Conservation (phyloP, 2,113 vertebrate genomes). For the Rattus rattus region DNA sequence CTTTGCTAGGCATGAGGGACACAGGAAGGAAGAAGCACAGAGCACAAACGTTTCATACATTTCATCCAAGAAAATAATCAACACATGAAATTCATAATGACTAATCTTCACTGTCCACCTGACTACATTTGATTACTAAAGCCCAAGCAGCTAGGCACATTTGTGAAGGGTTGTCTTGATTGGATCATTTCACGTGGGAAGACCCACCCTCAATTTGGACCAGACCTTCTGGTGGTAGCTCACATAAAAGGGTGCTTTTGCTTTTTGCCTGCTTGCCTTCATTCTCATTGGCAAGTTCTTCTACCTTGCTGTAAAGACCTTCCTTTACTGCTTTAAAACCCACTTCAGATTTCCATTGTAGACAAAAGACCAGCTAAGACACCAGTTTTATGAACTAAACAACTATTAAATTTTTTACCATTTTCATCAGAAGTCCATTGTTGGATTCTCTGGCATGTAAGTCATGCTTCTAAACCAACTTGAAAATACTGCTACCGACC, state of each 20-base stretch:
- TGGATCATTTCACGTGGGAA: neutral
- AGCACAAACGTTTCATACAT: neutral
- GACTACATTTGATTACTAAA: neutral
- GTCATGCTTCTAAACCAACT: neutral
- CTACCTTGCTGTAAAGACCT: neutral
- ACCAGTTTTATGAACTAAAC: neutral
- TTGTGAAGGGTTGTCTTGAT: neutral
- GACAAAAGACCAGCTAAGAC: neutral
- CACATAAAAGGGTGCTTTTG: neutral
- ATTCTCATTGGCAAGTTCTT: no score
- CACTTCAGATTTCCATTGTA: neutral
- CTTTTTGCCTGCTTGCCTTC: no score
- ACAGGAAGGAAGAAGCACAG: neutral
- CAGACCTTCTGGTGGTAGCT: neutral
- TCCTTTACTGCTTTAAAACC: neutral
- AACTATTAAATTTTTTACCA: neutral
- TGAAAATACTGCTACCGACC: neutral
- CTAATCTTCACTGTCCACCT: neutral
- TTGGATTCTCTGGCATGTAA: neutral
- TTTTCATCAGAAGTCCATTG: neutral
- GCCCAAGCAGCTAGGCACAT: neutral
- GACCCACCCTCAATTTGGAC: neutral
- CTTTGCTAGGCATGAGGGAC: no score
- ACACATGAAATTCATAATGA: neutral
- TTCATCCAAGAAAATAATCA: neutral